Conservation (phyloP, 2,113 vertebrate species). For the Syrmaticus mikado region DNA sequence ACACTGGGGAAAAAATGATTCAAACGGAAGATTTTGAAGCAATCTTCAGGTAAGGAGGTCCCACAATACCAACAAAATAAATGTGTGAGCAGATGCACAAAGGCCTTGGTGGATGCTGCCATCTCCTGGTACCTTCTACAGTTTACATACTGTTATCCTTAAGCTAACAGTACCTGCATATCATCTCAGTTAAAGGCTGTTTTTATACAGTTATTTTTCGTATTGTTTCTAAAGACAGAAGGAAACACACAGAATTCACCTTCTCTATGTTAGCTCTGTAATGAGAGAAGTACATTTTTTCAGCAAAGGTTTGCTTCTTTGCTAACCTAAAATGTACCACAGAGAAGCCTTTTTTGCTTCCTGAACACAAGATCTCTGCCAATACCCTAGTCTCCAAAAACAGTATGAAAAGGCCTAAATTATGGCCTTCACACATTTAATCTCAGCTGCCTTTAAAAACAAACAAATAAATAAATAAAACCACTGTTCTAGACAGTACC, state of each 20-base stretch:
- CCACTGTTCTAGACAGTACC: not conserved
- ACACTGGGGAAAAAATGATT: not conserved
- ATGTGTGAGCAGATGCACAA: not conserved
- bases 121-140: conserved; percentile 19
- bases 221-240: not conserved
- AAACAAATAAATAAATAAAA: not conserved
- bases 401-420: not conserved
- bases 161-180: not conserved
- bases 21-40: not conserved
- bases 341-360: not conserved
- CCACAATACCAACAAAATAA: not conserved
- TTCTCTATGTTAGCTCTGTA: not conserved
- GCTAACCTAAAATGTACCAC: not conserved
- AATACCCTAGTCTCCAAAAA: not conserved
- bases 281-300: not conserved
- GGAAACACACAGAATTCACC: not conserved
- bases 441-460: not conserved
- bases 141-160: not conserved
- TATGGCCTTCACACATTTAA: not conserved
- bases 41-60: not conserved
- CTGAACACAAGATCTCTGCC: not conserved
- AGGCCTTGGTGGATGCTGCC: conserved; percentile 56
- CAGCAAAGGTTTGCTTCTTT: not conserved
- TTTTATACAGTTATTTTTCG: not conserved
- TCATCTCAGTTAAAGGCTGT: not conserved